Evolutionary conservation across 2,888 invertebrate genomes (phyloP).

Genomic region (Parthenolecanium corni): DNA sequence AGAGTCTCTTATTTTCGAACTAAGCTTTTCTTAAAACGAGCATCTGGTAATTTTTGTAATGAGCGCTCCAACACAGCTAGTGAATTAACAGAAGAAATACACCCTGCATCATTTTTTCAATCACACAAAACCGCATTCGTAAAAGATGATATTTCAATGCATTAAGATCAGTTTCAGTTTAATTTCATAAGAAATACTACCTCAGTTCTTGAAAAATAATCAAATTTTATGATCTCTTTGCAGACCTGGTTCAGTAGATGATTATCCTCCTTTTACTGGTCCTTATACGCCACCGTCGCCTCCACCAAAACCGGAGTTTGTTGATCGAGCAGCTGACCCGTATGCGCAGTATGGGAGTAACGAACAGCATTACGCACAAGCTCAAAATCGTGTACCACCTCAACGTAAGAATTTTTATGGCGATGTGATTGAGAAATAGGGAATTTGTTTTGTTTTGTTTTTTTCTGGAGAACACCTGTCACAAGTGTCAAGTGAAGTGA

Average conservation of each 20-base stretch:
- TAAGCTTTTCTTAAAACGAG: no score
- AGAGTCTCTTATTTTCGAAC: no score
- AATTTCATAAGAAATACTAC: no score
- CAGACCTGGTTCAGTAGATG: slow-evolving; percentile 10
- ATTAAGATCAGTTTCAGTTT: no score
- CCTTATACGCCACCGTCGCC: not conserved
- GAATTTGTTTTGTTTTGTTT: no score
- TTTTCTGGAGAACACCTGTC: not conserved
- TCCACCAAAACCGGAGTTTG: not conserved
- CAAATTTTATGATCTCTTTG: not conserved
- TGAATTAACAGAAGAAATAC: no score
- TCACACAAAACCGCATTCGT: no score
- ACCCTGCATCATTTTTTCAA: no score
- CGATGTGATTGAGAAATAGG: slow-evolving; percentile 17
- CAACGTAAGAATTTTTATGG: slow-evolving; percentile 21
- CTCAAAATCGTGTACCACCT: not conserved
- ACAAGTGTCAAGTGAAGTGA: no score
- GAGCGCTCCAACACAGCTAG: no score
- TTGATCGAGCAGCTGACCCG: not conserved
- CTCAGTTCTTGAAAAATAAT: not conserved
- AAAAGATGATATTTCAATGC: no score
- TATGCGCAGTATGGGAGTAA: not conserved
- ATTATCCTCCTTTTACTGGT: slow-evolving; percentile 5
- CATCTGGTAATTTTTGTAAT: no score
- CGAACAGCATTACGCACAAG: not conserved